These are phyloP conservation scores for Sylvia atricapilla DNA, from an alignment of 2,113 vertebrate species.

Conservation along the genomic window DNA sequence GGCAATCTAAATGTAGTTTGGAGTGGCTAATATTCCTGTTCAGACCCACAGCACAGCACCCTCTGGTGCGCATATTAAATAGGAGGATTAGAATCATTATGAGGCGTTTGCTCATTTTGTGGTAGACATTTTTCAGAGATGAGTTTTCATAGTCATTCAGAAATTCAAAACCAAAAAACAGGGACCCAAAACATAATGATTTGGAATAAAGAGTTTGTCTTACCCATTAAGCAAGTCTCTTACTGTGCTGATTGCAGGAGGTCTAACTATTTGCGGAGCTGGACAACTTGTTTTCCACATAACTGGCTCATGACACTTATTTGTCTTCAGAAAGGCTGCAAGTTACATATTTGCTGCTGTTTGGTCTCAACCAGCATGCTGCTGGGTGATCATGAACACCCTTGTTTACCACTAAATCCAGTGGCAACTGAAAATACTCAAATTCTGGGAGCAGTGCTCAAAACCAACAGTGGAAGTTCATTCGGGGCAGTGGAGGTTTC, in stretches of 20 bases:
- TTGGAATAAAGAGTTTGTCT: constrained; percentile 24
- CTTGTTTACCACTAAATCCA: not conserved
- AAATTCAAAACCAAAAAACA: constrained; percentile 31
- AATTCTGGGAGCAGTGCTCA: not conserved
- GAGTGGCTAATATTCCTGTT: constrained; percentile 7
- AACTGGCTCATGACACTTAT: not conserved
- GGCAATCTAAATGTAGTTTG: constrained; percentile 27
- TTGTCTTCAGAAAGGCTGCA: not conserved
- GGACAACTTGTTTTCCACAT: not conserved
- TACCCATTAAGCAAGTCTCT: not conserved
- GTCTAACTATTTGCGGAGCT: not conserved
- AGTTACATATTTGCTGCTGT: not conserved
- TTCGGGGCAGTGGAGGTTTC: not conserved
- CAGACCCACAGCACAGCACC: constrained; percentile 63
- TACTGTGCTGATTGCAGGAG: not conserved
- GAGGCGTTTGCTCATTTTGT: constrained; percentile 37
- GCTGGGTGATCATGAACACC: not conserved
- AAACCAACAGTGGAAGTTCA: not conserved
- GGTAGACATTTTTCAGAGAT: constrained; percentile 49
- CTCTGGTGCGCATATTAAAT: constrained; percentile 60
- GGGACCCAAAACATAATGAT: not conserved
- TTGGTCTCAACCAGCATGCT: not conserved
- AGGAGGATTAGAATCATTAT: constrained; percentile 19
- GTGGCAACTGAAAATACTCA: not conserved
- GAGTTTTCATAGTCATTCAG: constrained; percentile 44